Percentiles rank a stretch among this genome's conserved stretches.
These are phyloP conservation scores for Toxonevra muliebris DNA, from an alignment of 2,888 invertebrate species.

Conservation along the genomic window DNA sequence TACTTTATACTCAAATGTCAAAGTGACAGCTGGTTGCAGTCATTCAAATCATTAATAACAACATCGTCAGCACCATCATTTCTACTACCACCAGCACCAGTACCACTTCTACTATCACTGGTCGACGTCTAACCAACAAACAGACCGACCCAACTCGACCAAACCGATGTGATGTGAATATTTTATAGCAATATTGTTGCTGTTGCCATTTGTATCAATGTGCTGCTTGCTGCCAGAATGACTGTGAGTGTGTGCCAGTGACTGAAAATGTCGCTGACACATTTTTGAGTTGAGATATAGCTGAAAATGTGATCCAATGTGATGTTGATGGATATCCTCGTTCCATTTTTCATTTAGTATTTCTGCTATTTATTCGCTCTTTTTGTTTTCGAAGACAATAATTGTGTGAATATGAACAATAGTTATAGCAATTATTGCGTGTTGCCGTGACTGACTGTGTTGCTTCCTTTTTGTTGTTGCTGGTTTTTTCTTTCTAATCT, in stretches of 20 bases:
- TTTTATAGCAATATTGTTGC: conserved; percentile 1
- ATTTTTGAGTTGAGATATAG: conserved; percentile 8
- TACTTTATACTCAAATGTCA: conserved; percentile 33
- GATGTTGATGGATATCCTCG: conserved; percentile 26
- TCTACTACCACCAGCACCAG: neutral
- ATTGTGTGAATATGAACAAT: neutral
- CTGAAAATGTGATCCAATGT: conserved; percentile 6
- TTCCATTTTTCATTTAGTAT: conserved; percentile 25
- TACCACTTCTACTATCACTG: conserved; percentile 5
- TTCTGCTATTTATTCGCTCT: no score
- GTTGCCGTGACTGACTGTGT: conserved; percentile 13
- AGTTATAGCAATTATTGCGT: no score
- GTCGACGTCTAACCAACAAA: neutral
- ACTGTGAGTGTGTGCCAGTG: neutral
- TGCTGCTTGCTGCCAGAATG: no score
- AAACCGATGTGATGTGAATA: neutral
- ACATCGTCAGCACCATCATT: neutral
- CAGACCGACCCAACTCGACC: neutral
- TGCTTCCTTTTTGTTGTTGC: neutral
- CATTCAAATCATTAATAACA: conserved; percentile 37
- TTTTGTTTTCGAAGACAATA: neutral
- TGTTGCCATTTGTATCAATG: neutral
- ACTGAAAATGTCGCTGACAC: conserved; percentile 10
- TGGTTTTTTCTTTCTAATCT: neutral
- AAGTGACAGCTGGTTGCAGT: conserved; percentile 41